These are phyloP conservation scores for Clanis bilineata DNA, from an alignment of 2,888 invertebrate species.

Conservation along the genomic window DNA sequence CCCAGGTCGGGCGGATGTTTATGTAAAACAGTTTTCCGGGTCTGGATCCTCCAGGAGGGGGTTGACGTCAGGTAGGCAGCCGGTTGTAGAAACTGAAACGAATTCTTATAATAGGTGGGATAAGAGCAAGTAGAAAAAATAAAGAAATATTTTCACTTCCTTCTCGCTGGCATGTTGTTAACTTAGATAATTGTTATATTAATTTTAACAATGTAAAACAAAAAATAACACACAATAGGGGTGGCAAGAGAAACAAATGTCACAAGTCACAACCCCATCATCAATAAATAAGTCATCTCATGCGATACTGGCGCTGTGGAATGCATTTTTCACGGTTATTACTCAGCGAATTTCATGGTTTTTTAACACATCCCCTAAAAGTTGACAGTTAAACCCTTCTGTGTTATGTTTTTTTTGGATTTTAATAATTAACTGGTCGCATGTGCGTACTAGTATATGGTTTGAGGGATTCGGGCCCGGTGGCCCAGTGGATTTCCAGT, in stretches of 20 bases:
- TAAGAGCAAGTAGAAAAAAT: no score
- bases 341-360: conserved; percentile 7
- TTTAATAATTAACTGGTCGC: neutral
- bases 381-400: neutral
- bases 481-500: no score
- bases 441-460: no score
- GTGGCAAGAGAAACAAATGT: neutral
- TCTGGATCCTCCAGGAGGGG: no score
- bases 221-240: neutral
- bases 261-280: neutral
- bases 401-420: neutral
- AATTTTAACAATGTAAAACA: neutral
- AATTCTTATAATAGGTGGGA: no score
- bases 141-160: no score
- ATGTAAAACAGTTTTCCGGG: no score
- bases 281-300: neutral
- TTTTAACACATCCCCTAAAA: neutral
- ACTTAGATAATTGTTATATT: neutral
- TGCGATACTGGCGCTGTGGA: neutral
- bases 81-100: no score
- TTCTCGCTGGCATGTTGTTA: no score
- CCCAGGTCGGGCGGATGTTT: no score
- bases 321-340: neutral
- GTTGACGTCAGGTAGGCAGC: no score
- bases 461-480: no score